phyloP scores from a whole-genome alignment of 1,140 invertebrate genomes.

The Homalodisca vitripennis region DNA sequence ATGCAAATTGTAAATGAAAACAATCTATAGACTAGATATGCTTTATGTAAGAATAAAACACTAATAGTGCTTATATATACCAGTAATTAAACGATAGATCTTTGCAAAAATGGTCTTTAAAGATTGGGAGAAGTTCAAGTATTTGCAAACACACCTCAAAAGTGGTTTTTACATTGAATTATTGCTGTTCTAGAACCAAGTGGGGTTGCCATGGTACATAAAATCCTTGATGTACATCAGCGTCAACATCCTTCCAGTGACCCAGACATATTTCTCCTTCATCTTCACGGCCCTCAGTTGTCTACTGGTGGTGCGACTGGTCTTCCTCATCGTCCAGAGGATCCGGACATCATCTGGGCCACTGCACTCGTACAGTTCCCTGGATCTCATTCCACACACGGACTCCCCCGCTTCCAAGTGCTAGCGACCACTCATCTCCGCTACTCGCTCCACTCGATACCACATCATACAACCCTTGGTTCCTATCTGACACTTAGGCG shows the following conservation, averaged over 20 bases:
- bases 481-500: too few species aligned
- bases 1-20: too few species aligned
- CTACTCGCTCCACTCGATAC: too few species aligned
- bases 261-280: constrained; percentile 35
- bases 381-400: constrained; percentile 30
- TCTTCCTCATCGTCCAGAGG: constrained; percentile 13
- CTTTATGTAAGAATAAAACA: too few species aligned
- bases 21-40: too few species aligned
- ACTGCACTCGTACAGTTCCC: constrained; percentile 37
- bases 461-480: constrained; percentile 1
- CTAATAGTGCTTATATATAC: too few species aligned
- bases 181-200: constrained; percentile 54
- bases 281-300: constrained; percentile 30
- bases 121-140: too few species aligned
- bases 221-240: constrained; percentile 51
- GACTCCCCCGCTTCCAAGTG: constrained; percentile 24
- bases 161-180: background rate
- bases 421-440: background rate
- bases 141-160: too few species aligned
- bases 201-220: constrained; percentile 55
- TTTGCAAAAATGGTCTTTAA: too few species aligned
- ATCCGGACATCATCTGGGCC: constrained; percentile 14
- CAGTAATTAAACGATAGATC: too few species aligned
- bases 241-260: constrained; percentile 51
- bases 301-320: constrained; percentile 7